A percentile compares a stretch with the other conserved stretches of the same genome.
Evolutionary conservation across 1,140 invertebrate species (phyloP).

Genomic region (Orius insidiosus): DNA sequence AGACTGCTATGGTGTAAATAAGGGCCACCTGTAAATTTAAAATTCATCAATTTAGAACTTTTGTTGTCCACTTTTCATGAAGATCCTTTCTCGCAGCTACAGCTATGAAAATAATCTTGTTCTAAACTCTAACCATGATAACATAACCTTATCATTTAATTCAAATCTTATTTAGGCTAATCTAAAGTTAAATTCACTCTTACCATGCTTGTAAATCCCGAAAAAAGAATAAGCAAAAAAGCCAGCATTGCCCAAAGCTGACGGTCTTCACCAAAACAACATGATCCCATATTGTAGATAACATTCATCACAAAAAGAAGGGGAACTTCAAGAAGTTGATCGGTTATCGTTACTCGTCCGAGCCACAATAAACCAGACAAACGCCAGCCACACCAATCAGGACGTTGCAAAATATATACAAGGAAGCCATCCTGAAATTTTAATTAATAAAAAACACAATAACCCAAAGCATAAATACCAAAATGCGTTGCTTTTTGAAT

Average conservation of each 20-base stretch:
- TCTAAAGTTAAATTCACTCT: too few species aligned
- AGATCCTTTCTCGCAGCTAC: too few species aligned
- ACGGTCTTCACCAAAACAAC: conserved; percentile 21
- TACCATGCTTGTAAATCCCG: conserved; percentile 33
- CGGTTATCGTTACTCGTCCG: conserved; percentile 14
- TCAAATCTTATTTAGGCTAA: conserved; percentile 8
- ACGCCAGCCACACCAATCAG: conserved; percentile 27
- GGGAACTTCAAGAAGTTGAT: conserved; percentile 19
- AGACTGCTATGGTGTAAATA: conserved; percentile 29
- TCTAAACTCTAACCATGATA: too few species aligned
- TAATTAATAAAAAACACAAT: conserved; percentile 3
- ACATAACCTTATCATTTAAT: conserved; percentile 2
- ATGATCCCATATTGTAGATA: conserved; percentile 26
- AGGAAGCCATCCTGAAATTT: conserved; percentile 24
- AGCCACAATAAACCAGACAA: conserved; percentile 26
- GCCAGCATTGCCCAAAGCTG: conserved; percentile 27
- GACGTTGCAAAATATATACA: conserved; percentile 28
- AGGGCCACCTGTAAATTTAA: conserved; percentile 26
- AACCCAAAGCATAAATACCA: conserved; percentile 27
- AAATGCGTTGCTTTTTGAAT: conserved; percentile 35
- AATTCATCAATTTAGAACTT: too few species aligned
- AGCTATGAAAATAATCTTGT: too few species aligned
- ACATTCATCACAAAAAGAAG: conserved; percentile 28
- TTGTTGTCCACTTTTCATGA: too few species aligned
- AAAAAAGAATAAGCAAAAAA: conserved; percentile 27